Evolutionary conservation across 2,888 invertebrate genomes (phyloP).

Genomic region (Invenusta paracnida): DNA sequence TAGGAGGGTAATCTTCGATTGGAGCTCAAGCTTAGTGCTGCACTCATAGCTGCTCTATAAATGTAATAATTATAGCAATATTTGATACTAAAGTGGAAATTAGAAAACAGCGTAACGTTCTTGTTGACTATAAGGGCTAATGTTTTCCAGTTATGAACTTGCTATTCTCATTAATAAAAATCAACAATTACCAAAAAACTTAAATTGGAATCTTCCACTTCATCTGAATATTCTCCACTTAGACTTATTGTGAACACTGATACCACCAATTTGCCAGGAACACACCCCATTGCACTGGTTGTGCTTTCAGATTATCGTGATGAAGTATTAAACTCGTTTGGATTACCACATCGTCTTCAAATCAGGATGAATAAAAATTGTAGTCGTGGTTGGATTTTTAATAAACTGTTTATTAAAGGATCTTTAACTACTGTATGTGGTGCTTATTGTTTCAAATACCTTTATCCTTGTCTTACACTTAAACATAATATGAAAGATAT

Average conservation of each 20-base stretch:
- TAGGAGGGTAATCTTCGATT: conserved; percentile 14
- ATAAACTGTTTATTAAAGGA: conserved; percentile 10
- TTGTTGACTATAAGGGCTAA: conserved; percentile 12
- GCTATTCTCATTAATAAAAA: not conserved
- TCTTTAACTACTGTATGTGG: conserved; percentile 17
- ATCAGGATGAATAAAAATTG: conserved; percentile 14
- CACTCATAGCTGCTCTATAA: not conserved
- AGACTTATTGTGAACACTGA: not conserved
- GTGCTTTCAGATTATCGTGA: not conserved
- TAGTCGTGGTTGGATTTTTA: not conserved
- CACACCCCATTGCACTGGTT: not conserved
- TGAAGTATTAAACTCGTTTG: conserved; percentile 22
- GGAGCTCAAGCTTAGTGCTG: not conserved
- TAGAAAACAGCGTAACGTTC: not conserved
- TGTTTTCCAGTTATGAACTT: not conserved
- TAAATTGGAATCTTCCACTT: not conserved
- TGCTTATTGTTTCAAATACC: not conserved
- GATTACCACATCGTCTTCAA: not conserved
- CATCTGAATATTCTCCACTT: not conserved
- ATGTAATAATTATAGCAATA: conserved; percentile 20
- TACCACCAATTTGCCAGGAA: not conserved
- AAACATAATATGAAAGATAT: conserved; percentile 4
- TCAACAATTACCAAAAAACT: not conserved
- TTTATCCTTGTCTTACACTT: not conserved
- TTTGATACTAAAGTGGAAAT: not conserved